Conservation (phyloP, 2,797 vertebrate species). For the Adrianichthys oophorus region DNA sequence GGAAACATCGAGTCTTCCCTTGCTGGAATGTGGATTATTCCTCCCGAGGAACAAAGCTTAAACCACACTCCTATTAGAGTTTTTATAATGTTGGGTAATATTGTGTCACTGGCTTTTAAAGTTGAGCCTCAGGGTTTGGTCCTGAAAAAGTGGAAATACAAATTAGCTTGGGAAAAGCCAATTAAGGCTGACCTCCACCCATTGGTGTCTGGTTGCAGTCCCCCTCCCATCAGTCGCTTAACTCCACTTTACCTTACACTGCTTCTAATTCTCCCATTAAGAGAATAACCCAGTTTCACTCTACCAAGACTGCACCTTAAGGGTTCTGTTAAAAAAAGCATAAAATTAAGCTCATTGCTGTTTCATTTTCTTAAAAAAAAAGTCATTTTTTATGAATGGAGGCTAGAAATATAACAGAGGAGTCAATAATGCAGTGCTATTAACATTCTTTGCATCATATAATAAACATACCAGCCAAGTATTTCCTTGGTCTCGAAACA, state of each 20-base stretch:
- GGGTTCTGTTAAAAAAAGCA: too few relatives aligned
- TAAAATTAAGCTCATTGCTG: too few relatives aligned
- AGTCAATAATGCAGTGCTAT: too few relatives aligned
- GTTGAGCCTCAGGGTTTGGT: conserved; percentile 48
- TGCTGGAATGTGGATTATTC: conserved; percentile 66
- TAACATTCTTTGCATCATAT: too few relatives aligned
- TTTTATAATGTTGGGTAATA: conserved; percentile 80
- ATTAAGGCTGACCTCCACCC: conserved; percentile 48
- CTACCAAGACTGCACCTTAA: too few relatives aligned
- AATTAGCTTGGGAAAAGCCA: conserved; percentile 56
- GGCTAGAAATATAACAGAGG: too few relatives aligned
- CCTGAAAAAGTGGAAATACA: conserved; percentile 60
- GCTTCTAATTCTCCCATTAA: too few relatives aligned
- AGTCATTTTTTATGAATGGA: too few relatives aligned
- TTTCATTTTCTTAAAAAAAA: too few relatives aligned
- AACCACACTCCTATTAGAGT: conserved; percentile 67
- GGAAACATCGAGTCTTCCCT: conserved; percentile 72
- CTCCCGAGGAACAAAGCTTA: conserved; percentile 66
- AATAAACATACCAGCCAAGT: too few relatives aligned
- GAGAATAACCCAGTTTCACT: too few relatives aligned
- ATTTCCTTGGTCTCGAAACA: too few relatives aligned
- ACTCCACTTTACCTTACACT: not conserved
- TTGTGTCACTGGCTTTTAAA: conserved; percentile 73
- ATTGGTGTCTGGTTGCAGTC: conserved; percentile 26
- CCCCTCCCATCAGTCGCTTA: not conserved